Conservation (phyloP, 2,888 invertebrate genomes). For the Deilephila porcellus region DNA sequence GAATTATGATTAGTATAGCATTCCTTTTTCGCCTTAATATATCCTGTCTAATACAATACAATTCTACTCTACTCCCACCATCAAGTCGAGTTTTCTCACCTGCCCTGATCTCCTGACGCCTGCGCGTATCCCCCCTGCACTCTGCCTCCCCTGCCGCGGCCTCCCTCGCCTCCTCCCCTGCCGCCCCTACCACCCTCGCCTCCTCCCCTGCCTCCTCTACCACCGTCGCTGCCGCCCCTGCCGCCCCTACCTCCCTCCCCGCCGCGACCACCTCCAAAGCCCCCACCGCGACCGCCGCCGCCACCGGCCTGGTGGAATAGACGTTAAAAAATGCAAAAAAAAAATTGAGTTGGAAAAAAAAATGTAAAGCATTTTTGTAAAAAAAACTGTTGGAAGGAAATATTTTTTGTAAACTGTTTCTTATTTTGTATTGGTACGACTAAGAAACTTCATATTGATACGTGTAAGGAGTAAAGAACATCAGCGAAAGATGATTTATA, state of each 20-base stretch:
- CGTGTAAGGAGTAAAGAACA: too few species aligned
- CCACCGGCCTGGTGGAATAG: slow-evolving; percentile 46
- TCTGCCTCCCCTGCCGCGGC: slow-evolving; percentile 57
- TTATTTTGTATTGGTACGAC: too few species aligned
- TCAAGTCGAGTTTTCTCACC: slow-evolving; percentile 42
- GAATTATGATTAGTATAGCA: too few species aligned
- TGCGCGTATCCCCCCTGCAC: slow-evolving; percentile 72
- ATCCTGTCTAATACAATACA: too few species aligned
- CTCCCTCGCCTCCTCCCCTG: slow-evolving; percentile 43
- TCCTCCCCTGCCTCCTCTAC: slow-evolving; percentile 48
- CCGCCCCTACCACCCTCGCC: slow-evolving; percentile 40
- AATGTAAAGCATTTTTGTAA: too few species aligned
- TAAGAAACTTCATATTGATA: too few species aligned
- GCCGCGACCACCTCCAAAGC: slow-evolving; percentile 41
- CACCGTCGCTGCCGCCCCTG: slow-evolving; percentile 35
- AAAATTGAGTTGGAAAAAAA: too few species aligned
- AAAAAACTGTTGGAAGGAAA: too few species aligned
- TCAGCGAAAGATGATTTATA: too few species aligned
- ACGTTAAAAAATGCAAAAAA: not conserved
- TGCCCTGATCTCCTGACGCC: slow-evolving; percentile 55
- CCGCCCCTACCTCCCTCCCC: slow-evolving; percentile 32
- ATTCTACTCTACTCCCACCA: too few species aligned
- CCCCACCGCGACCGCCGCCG: slow-evolving; percentile 53
- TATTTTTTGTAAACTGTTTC: too few species aligned
- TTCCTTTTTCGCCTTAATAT: too few species aligned